Evolutionary conservation across 2,797 vertebrate species (phyloP), one percentile per base, ranked within the genome.

Genomic region (Triplophysa bombifrons): DNA sequence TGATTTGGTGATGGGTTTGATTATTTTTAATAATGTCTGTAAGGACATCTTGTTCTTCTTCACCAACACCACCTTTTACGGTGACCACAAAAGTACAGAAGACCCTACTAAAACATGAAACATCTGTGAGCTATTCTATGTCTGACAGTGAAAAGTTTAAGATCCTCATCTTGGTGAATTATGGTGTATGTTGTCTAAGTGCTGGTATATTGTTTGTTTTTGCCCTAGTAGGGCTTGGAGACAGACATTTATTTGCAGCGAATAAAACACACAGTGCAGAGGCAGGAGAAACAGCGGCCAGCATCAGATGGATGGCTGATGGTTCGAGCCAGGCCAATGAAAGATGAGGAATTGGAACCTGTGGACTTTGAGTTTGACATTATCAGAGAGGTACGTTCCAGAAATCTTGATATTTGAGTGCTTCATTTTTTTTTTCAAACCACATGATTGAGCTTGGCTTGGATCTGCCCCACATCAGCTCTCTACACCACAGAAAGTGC

Each of bases 311-410:
- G 92, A 83, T 96, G 96, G 95, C 77, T 95, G 72, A 95, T 83
- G 34, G 87, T 87, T 46, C 89, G 86, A 3, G 91, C 92, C 30
- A 85, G 88, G 19, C 83, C 84, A 20, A 77, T 95, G 63, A 93
- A 87, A 71, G 95, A 97, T 85, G 82, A 87, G 82, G 97, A 98
- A 56, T 83, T 97, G 88, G 97, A 98, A 56, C 95, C 95, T 19
- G 88, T 96, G 7, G 94, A 97, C 85, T 98, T 96, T 76, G 91
- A 96, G 84, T 88, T 98, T 89, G 95, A 98, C 80, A 95, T 99
- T 92, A 95, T 91, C 91, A 92, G 92, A 91, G 96, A 98, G 96
- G 97, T 99, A 93, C 89, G 75, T 51, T 58, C 7, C 19, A 48
- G 27, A 22, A 27, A 7, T 41, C 63, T 48, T 65, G 9, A 17